A percentile compares a stretch with the other conserved stretches of the same genome.
Evolutionary conservation across 2,888 invertebrate genomes (phyloP).

Genomic region (Eulithis prunata): DNA sequence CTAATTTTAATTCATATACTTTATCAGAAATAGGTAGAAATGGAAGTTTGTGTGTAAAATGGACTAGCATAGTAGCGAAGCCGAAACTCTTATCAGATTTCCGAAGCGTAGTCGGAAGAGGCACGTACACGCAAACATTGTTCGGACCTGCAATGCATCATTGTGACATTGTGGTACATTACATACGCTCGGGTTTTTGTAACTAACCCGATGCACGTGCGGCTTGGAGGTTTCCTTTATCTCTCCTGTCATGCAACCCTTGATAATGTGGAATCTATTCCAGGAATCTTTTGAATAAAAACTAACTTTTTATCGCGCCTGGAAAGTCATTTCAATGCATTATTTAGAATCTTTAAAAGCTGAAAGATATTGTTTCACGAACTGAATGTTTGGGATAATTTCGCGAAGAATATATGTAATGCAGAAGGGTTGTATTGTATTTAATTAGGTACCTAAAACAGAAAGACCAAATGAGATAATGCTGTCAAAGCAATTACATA

Average conservation of each 20-base stretch:
- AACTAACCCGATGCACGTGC: slow-evolving; percentile 37
- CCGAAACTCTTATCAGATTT: slow-evolving; percentile 27
- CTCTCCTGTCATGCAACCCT: slow-evolving; percentile 4
- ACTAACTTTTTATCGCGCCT: neutral
- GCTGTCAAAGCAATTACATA: slow-evolving; percentile 45
- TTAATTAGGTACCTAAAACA: neutral
- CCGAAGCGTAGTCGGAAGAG: slow-evolving; percentile 45
- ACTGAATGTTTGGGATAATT: neutral
- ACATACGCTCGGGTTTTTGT: slow-evolving; percentile 25
- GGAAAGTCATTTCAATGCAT: slow-evolving; percentile 6
- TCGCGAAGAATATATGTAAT: neutral
- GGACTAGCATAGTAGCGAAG: slow-evolving; percentile 7
- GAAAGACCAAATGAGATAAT: slow-evolving; percentile 37
- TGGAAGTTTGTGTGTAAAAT: slow-evolving; percentile 21
- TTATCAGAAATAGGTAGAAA: slow-evolving; percentile 18
- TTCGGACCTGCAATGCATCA: slow-evolving; percentile 72
- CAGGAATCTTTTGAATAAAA: slow-evolving; percentile 10
- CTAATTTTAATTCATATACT: slow-evolving; percentile 44
- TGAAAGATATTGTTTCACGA: neutral
- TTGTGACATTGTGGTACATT: slow-evolving; percentile 46
- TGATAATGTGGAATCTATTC: slow-evolving; percentile 3
- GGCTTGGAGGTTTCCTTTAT: slow-evolving; percentile 6
- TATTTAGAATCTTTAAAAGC: neutral
- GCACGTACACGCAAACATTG: slow-evolving; percentile 60
- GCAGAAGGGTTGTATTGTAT: neutral